These are phyloP conservation scores for Crax fasciolata DNA, from an alignment of 2,797 vertebrate genomes.

Conservation along the genomic window DNA sequence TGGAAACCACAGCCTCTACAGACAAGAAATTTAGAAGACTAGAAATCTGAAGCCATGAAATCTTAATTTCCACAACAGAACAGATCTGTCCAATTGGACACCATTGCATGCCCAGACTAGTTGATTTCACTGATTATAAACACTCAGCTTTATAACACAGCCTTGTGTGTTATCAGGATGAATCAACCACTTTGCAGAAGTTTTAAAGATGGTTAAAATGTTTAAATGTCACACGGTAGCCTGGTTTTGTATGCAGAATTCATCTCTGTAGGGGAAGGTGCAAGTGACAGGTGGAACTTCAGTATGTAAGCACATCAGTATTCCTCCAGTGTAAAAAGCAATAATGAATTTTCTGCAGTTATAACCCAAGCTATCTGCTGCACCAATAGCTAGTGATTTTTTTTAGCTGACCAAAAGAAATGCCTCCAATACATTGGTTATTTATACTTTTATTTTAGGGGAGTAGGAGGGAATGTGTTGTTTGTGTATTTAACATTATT, in stretches of 20 bases:
- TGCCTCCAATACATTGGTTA: neutral
- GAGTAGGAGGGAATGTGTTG: neutral
- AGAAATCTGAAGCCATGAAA: neutral
- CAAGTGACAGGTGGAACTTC: slow-evolving; percentile 10
- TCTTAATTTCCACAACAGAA: neutral
- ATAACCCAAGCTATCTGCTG: neutral
- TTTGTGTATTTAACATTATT: neutral
- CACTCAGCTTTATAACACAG: neutral
- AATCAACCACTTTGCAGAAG: neutral
- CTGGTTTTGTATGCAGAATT: neutral
- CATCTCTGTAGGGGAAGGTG: neutral
- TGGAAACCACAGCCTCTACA: neutral
- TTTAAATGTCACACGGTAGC: neutral
- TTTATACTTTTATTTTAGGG: neutral
- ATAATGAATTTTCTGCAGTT: neutral
- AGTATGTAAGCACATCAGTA: neutral
- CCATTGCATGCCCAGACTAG: neutral
- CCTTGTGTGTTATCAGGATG: neutral
- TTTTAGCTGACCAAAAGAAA: neutral
- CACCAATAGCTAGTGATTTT: neutral
- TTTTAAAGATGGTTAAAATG: neutral
- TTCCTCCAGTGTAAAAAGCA: neutral
- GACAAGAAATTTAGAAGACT: neutral
- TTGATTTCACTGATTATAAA: neutral
- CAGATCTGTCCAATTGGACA: neutral